Conservation (phyloP, 2,888 invertebrate genomes). For the Girardia tigrina region DNA sequence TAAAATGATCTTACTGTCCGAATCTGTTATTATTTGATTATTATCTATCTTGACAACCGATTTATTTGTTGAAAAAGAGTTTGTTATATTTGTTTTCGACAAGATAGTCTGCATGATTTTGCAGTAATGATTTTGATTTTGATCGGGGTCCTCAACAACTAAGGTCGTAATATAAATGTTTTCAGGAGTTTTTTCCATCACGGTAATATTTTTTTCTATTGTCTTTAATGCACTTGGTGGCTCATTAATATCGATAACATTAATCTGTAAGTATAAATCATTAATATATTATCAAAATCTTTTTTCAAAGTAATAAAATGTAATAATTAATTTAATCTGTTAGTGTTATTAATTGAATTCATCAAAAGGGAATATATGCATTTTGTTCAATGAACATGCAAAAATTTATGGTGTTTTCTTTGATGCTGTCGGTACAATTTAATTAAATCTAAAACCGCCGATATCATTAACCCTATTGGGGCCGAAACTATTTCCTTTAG, state of each 20-base stretch:
- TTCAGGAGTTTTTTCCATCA: background rate
- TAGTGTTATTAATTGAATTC: too few relatives aligned
- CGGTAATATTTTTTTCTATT: background rate
- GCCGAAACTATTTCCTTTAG: too few relatives aligned
- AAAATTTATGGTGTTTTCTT: too few relatives aligned
- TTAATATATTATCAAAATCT: too few relatives aligned
- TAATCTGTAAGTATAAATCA: too few relatives aligned
- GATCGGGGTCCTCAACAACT: background rate
- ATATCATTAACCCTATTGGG: too few relatives aligned
- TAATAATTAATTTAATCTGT: too few relatives aligned
- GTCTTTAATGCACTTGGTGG: background rate
- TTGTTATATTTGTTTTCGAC: background rate
- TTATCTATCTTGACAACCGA: background rate
- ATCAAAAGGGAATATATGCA: too few relatives aligned
- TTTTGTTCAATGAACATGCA: too few relatives aligned
- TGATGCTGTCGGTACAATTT: too few relatives aligned
- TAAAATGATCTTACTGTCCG: background rate
- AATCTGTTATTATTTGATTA: background rate
- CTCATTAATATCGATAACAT: background rate
- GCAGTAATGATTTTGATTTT: background rate
- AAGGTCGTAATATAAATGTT: background rate
- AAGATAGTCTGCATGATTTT: background rate
- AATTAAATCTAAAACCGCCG: too few relatives aligned
- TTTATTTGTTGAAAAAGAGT: background rate
- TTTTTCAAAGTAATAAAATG: too few relatives aligned